phyloP scores from a whole-genome alignment of 2,888 invertebrate genomes.

The Mythimna vitellina region DNA sequence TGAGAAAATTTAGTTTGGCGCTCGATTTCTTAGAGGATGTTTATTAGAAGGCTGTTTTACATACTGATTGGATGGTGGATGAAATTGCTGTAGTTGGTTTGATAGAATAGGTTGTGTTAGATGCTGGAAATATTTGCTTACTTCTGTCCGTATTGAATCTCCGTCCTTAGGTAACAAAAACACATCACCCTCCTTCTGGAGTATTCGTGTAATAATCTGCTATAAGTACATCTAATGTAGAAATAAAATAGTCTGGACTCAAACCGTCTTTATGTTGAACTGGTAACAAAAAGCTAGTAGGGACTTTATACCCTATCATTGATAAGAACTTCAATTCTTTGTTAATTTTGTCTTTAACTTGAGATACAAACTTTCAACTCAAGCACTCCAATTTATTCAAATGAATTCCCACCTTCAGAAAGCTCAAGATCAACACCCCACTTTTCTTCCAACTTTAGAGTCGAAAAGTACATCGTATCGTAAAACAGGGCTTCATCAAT shows the following conservation, averaged over 20 bases:
- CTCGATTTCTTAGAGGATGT: slow-evolving; percentile 38
- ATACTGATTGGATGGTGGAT: slow-evolving; percentile 43
- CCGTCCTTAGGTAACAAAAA: neutral
- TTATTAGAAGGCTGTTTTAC: slow-evolving; percentile 43
- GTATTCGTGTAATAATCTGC: too few species aligned
- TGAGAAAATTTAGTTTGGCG: slow-evolving; percentile 50
- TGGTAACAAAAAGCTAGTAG: neutral
- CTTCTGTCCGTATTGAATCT: neutral
- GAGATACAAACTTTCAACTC: neutral
- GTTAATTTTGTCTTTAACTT: neutral
- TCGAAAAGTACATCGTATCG: slow-evolving; percentile 58
- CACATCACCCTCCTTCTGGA: too few species aligned
- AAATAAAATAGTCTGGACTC: too few species aligned
- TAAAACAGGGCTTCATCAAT: slow-evolving; percentile 65
- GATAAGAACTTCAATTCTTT: neutral
- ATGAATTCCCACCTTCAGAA: slow-evolving; percentile 39
- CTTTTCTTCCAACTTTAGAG: slow-evolving; percentile 56
- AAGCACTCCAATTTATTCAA: slow-evolving; percentile 43
- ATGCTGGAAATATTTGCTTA: neutral
- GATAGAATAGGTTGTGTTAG: slow-evolving; percentile 7
- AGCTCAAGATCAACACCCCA: slow-evolving; percentile 51
- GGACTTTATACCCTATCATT: neutral
- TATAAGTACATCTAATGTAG: too few species aligned
- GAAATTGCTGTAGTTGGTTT: slow-evolving; percentile 1
- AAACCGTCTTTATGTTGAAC: too few species aligned